Conservation (phyloP, 2,113 vertebrate genomes). For the Hyla sarda region DNA sequence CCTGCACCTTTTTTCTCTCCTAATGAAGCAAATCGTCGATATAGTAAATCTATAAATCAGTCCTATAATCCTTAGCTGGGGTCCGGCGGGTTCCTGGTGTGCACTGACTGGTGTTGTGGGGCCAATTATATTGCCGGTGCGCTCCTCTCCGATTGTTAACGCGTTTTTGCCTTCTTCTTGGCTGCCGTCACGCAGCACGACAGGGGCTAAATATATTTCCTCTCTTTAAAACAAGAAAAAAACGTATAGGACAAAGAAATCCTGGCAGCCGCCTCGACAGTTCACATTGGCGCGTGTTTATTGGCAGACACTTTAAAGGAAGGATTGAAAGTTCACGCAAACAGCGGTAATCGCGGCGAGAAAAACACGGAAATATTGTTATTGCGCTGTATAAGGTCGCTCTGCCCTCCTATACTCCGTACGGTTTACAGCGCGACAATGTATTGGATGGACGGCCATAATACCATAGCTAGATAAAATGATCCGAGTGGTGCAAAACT, state of each 20-base stretch:
- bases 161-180: neutral
- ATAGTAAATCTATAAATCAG: conserved; percentile 29
- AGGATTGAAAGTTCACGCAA: conserved; percentile 48
- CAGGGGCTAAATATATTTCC: conserved; percentile 33
- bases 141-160: conserved; percentile 26
- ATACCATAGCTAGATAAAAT: too few relatives aligned
- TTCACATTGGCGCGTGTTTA: conserved; percentile 29
- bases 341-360: conserved; percentile 26
- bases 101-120: conserved; percentile 27
- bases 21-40: neutral
- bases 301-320: conserved; percentile 40
- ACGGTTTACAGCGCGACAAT: neutral
- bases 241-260: neutral
- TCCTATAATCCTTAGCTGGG: conserved; percentile 2
- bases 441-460: neutral
- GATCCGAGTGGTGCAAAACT: too few relatives aligned
- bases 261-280: conserved; percentile 31
- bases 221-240: neutral
- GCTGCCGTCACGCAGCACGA: conserved; percentile 21
- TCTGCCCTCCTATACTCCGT: neutral
- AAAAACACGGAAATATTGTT: conserved; percentile 47
- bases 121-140: conserved; percentile 41
- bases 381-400: neutral
- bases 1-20: neutral
- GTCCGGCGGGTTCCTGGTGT: neutral